Evolutionary conservation across 2,113 vertebrate genomes (phyloP).

Genomic region (Sebastes fasciatus): DNA sequence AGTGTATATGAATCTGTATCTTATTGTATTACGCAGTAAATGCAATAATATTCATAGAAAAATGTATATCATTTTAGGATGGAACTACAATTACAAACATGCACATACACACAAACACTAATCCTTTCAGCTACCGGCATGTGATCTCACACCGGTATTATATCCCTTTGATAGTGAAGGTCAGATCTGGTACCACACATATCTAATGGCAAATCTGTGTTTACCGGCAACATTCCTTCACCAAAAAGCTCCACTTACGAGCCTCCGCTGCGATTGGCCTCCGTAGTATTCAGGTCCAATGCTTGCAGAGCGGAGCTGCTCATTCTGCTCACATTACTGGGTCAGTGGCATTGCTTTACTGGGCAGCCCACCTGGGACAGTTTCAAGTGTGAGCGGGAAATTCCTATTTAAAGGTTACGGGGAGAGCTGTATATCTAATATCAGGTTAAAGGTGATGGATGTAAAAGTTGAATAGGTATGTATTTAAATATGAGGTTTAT

Average conservation of each 20-base stretch:
- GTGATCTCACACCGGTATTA: slow-evolving; percentile 7
- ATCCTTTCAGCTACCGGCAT: slow-evolving; percentile 9
- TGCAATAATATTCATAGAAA: too few relatives aligned
- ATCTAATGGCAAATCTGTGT: slow-evolving; percentile 66
- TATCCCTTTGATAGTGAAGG: slow-evolving; percentile 55
- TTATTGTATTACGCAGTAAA: too few relatives aligned
- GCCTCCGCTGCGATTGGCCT: slow-evolving; percentile 25
- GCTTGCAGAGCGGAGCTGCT: slow-evolving; percentile 44
- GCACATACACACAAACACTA: not conserved
- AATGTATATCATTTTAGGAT: too few relatives aligned
- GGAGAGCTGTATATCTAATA: slow-evolving; percentile 29
- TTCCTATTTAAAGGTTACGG: slow-evolving; percentile 63
- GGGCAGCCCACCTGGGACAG: slow-evolving; percentile 64
- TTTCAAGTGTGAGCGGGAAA: slow-evolving; percentile 67
- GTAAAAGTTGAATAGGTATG: not conserved
- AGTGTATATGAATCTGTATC: too few relatives aligned
- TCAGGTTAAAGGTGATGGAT: slow-evolving; percentile 5
- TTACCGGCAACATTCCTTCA: slow-evolving; percentile 72
- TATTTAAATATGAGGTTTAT: too few relatives aligned
- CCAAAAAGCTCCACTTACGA: slow-evolving; percentile 56
- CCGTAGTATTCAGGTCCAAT: slow-evolving; percentile 41
- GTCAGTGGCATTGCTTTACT: slow-evolving; percentile 73
- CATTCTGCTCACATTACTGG: slow-evolving; percentile 75
- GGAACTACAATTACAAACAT: not conserved
- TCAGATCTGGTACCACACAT: slow-evolving; percentile 57